Evolutionary conservation across 2,797 vertebrate species (phyloP), one percentile per base, ranked within the genome.

Genomic region (Eulemur mongoz): DNA sequence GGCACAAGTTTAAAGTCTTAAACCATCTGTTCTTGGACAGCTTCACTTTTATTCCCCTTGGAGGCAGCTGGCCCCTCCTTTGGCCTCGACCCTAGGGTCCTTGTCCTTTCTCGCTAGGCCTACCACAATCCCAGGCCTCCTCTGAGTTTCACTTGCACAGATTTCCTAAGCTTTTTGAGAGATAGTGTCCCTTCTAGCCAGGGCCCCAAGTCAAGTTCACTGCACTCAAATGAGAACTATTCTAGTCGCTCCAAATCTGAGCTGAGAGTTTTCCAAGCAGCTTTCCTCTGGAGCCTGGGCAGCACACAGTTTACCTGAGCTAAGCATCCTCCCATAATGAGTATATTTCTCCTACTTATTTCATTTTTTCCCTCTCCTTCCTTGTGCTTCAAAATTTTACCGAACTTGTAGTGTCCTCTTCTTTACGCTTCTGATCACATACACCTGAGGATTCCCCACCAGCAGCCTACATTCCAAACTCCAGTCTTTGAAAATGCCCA

Each of bases 1-100:
- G 93, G 93, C 96, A 89, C 43, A 45, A 15, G 89, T 91, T 97
- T 86, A 97, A 96, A 98, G 96, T 57, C 63, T 87, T 94, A 63
- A 63, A 61, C 6, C 52, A n/a, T 59, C 86, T 89, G 32, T 89
- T 93, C 79, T 96, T 95, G 93, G 82, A 94, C 65, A 48, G 79
- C 35, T 96, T 96, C 87, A 25, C 32, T 82, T 91, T 88, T 90
- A 84, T 94, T 96, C 59, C 25, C 11, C 70, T 91, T 57, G 54
- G n/a, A 97, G 45, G n/a, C 78, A 89, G 81, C 82, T 45, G 69
- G 85, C 48, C 82, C 65, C 23, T 57, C 93, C 94, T 93, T 86
- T 89, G 85, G 82, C 87, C 95, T 92, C 96, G 63, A 80, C 45
- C 70, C 86, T 86, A 27, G 69, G 85, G 69, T 96, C 63, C 73